Percentiles rank a stretch among this genome's conserved stretches.
phyloP scores from a whole-genome alignment of 1,140 invertebrate species.

The Lasioglossum albipes region DNA sequence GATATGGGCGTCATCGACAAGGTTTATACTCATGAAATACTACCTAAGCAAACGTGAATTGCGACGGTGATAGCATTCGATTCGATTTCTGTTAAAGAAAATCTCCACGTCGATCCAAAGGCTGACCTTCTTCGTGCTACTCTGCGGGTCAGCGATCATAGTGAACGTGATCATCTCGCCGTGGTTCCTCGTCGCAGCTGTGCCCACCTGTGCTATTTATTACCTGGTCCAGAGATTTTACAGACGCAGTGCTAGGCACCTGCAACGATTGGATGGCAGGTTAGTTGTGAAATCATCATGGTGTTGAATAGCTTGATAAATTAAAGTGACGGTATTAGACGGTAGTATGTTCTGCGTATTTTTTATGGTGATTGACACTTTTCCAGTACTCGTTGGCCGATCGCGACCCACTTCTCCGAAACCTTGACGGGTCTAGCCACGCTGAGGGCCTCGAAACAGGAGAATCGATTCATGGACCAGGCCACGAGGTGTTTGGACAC shows the following conservation, averaged over 20 bases:
- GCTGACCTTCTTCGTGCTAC: conserved; percentile 85
- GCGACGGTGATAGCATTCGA: no score
- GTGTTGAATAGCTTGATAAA: no score
- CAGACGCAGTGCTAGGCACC: conserved; percentile 85
- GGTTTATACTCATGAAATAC: conserved; percentile 73
- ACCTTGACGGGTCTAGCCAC: conserved; percentile 85
- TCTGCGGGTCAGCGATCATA: conserved; percentile 86
- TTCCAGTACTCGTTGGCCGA: conserved; percentile 84
- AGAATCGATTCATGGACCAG: conserved; percentile 83
- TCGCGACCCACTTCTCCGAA: conserved; percentile 87
- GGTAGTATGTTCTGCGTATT: no score
- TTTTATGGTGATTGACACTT: no score
- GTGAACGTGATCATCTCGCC: conserved; percentile 87
- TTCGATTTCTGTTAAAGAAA: conserved; percentile 81
- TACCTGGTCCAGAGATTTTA: conserved; percentile 87
- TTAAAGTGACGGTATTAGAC: no score
- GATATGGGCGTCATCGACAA: conserved; percentile 89
- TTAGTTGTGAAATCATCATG: conserved; percentile 6
- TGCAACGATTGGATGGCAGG: conserved; percentile 69
- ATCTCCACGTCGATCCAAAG: conserved; percentile 87
- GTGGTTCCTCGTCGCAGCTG: conserved; percentile 85
- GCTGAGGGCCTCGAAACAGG: conserved; percentile 86
- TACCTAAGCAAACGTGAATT: no score
- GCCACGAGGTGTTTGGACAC: conserved; percentile 85
- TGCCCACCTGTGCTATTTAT: conserved; percentile 85